Evolutionary conservation across 2,113 vertebrate species (phyloP), one percentile per base, ranked within the genome.

Genomic region (Vulpes vulpes): DNA sequence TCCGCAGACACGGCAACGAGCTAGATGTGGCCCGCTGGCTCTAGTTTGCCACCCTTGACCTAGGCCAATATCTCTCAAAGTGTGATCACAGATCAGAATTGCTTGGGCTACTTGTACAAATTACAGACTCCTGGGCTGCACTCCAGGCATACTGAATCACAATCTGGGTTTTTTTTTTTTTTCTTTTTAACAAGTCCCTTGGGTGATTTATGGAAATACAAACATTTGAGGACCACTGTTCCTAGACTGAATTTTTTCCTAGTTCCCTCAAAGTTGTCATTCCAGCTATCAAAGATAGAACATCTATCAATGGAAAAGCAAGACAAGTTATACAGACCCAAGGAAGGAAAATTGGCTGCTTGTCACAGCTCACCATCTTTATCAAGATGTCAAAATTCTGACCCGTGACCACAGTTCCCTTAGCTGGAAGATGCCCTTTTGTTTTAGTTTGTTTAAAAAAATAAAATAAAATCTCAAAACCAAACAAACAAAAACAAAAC

Each of bases 361-460:
- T 67, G 38, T 92, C 2, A 0, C 73, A 89, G 85, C 38, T 94
- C 60, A 35, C 62, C 96, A 85, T 96, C 91, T 89, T 96, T 84
- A 95, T 95, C 78, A 95, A 97, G 95, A 97, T 91, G 91, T 91
- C 94, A 89, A 64, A 97, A 88, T 86, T 57, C 20, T 64, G 88
- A 96, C 87, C 88, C 19, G 1, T 94, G 83, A 91, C 88, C 94
- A 85, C 95, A 69, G 4, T 84, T 95, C 71, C 95, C 80, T 60
- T 17, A n/a, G 53, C 69, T 95, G 16, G 76, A 97, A 95, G 85
- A 94, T 57, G 73, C 86, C 25, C 27, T 94, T 97, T 64, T 80
- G 93, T 95, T 98, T 95, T 83, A 55, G 49, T 79, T 79, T 79
- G 43, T 55, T 19, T 19, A 1, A 55, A 69, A 95, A 95, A 79